Evolutionary conservation across 2,113 vertebrate genomes (phyloP).

Genomic region (Pachyramphus minor): DNA sequence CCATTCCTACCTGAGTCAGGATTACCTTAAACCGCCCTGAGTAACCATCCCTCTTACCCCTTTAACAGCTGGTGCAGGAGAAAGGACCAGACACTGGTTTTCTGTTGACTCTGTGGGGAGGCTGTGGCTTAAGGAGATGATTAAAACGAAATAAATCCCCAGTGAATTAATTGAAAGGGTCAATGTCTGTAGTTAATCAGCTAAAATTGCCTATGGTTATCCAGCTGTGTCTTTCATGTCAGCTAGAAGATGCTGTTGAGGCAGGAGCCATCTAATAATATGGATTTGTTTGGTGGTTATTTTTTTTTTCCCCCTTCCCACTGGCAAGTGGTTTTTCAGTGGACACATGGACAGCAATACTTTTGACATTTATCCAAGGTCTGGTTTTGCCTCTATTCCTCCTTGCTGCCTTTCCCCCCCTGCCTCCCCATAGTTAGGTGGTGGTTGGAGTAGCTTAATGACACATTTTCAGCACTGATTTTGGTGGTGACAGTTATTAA

Average conservation of each 20-base stretch:
- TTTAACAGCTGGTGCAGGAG: background rate
- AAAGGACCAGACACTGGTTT: background rate
- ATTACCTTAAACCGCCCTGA: background rate
- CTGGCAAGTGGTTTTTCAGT: background rate
- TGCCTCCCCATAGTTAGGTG: background rate
- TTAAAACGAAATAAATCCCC: background rate
- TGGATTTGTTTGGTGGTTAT: background rate
- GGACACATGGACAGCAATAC: background rate
- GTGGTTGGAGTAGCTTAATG: conserved; percentile 45
- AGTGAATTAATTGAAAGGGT: conserved; percentile 7
- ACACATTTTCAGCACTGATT: conserved; percentile 34
- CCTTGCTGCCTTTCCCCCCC: background rate
- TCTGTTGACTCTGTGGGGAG: background rate
- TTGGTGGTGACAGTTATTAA: conserved; percentile 56
- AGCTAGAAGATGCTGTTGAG: background rate
- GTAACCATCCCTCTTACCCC: background rate
- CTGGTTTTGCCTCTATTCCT: background rate
- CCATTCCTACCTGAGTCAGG: background rate
- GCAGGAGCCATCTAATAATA: background rate
- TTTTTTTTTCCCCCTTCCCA: background rate
- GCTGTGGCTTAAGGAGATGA: background rate
- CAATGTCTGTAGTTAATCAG: conserved; percentile 28
- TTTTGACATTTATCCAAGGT: background rate
- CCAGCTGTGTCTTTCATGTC: conserved; percentile 13
- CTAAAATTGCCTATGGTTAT: background rate